phyloP scores from a whole-genome alignment of 2,888 invertebrate genomes.

The Suillia variegata region DNA sequence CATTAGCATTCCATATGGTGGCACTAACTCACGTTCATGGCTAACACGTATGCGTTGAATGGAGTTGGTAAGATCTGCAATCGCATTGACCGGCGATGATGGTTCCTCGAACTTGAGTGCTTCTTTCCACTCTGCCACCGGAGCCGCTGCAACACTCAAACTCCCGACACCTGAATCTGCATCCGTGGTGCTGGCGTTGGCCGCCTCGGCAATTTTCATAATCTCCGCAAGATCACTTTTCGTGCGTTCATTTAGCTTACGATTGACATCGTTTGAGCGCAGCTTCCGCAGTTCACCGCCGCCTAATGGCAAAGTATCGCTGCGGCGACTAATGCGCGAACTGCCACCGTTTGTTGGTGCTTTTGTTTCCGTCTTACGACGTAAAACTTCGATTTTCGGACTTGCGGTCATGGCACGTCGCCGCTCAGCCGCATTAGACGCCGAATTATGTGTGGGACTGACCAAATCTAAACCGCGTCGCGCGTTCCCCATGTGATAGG shows the following conservation, averaged over 20 bases:
- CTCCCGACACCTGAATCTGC: not conserved
- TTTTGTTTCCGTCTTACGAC: slow-evolving; percentile 23
- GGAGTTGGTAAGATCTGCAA: slow-evolving; percentile 22
- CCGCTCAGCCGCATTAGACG: slow-evolving; percentile 27
- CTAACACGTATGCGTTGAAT: slow-evolving; percentile 28
- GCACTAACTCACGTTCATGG: slow-evolving; percentile 22
- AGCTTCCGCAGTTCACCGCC: slow-evolving; percentile 36
- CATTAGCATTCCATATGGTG: not conserved
- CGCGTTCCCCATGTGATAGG: slow-evolving; percentile 48
- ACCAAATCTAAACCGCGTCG: slow-evolving; percentile 41
- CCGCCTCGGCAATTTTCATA: slow-evolving; percentile 56
- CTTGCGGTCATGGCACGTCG: slow-evolving; percentile 42
- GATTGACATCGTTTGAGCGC: slow-evolving; percentile 46
- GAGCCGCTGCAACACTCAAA: no score
- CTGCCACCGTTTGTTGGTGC: slow-evolving; percentile 22
- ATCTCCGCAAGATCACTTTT: slow-evolving; percentile 58
- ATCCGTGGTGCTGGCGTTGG: slow-evolving; percentile 28
- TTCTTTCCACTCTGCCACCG: slow-evolving; percentile 1
- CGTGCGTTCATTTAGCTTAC: slow-evolving; percentile 57
- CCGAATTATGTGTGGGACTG: slow-evolving; percentile 18
- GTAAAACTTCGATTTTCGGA: slow-evolving; percentile 37
- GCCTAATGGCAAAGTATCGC: slow-evolving; percentile 35
- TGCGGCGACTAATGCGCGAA: slow-evolving; percentile 37
- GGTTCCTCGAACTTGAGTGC: not conserved
- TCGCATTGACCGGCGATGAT: slow-evolving; percentile 5